A percentile compares a stretch with the other conserved stretches of the same genome.
Conservation (phyloP, 2,113 vertebrate species). For the Vulpes ferrilata region DNA sequence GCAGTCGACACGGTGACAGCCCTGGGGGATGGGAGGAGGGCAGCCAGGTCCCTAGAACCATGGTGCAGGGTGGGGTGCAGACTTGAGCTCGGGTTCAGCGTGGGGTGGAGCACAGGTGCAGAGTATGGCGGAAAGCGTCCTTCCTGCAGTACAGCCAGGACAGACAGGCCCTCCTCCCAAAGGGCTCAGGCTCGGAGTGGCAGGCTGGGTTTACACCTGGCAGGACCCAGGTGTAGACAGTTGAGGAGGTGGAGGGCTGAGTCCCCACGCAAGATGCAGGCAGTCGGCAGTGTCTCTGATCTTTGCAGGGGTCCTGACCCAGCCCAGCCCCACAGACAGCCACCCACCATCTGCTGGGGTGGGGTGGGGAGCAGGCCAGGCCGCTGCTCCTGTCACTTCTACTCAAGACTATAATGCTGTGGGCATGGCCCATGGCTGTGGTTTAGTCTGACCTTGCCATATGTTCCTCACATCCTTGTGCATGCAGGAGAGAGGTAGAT, state of each 20-base stretch:
- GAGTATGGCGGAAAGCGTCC: not conserved
- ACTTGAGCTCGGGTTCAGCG: not conserved
- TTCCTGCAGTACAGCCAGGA: not conserved
- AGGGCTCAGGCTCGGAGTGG: not conserved
- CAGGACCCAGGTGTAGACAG: not conserved
- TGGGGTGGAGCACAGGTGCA: not conserved
- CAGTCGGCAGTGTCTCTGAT: no score
- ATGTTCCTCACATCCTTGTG: not conserved
- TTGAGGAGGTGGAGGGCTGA: not conserved
- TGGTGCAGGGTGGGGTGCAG: not conserved
- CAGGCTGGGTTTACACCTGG: not conserved
- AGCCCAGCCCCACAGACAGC: not conserved
- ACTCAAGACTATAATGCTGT: not conserved
- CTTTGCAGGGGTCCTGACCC: not conserved
- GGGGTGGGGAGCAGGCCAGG: not conserved
- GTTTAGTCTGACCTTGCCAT: not conserved
- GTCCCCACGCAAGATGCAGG: no score
- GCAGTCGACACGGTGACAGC: not conserved
- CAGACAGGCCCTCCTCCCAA: not conserved
- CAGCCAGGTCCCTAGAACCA: not conserved
- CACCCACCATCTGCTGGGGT: not conserved
- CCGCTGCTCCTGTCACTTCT: not conserved
- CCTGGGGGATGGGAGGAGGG: not conserved
- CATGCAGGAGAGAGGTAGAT: not conserved
- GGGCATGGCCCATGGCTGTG: not conserved